Evolutionary conservation across 2,113 vertebrate genomes (phyloP).

Genomic region (Eulemur rufifrons): DNA sequence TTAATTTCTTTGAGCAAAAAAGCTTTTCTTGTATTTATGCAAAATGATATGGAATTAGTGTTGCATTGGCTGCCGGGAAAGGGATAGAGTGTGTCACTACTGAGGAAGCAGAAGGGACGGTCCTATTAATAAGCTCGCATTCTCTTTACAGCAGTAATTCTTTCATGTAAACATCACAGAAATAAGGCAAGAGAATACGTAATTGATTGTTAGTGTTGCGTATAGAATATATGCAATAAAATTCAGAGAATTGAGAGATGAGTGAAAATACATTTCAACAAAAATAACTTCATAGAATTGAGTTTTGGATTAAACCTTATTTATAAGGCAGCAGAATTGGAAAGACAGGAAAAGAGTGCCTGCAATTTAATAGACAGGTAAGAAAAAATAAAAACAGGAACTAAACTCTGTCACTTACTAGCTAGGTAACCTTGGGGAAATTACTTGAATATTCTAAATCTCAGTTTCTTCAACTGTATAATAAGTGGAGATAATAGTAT

Average conservation of each 20-base stretch:
- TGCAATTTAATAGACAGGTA: not conserved
- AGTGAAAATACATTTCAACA: not conserved
- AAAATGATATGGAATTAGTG: not conserved
- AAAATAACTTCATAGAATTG: not conserved
- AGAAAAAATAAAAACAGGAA: not conserved
- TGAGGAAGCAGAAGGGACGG: not conserved
- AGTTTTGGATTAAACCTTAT: not conserved
- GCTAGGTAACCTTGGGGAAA: not conserved
- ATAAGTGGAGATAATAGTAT: not conserved
- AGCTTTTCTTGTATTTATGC: not conserved
- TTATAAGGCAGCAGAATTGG: not conserved
- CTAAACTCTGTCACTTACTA: not conserved
- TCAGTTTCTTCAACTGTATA: not conserved
- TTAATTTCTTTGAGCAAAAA: not conserved
- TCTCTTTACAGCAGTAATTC: not conserved
- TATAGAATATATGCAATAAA: no score
- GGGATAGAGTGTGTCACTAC: no score
- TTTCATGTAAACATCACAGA: not conserved
- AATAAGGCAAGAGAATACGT: accelerated
- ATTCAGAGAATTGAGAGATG: not conserved
- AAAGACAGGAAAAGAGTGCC: not conserved
- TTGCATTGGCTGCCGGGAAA: accelerated
- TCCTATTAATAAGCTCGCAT: not conserved
- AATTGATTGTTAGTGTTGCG: not conserved
- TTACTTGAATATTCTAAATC: not conserved